Evolutionary conservation across 2,797 vertebrate species (phyloP).

Genomic region (Danionella dracula): DNA sequence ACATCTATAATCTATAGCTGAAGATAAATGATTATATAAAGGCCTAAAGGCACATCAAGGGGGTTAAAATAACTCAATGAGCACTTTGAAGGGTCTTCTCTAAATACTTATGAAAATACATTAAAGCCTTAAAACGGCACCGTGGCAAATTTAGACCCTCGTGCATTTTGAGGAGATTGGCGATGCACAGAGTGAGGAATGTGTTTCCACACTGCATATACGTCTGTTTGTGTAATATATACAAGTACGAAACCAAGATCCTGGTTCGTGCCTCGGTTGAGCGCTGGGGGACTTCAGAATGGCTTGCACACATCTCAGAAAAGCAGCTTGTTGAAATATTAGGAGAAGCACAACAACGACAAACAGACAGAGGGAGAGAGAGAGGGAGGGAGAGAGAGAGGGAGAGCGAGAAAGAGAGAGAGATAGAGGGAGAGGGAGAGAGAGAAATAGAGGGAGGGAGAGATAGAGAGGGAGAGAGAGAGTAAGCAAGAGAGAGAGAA

Average conservation of each 20-base stretch:
- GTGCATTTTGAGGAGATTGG: conserved; percentile 31
- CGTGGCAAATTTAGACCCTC: conserved; percentile 35
- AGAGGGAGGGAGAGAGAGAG: conserved; percentile 36
- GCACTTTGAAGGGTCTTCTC: conserved; percentile 9
- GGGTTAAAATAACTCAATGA: not conserved
- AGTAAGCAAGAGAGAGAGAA: no score
- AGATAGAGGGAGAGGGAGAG: conserved; percentile 45
- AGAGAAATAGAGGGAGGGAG: not conserved
- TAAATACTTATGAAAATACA: conserved; percentile 5
- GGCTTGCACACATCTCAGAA: conserved; percentile 46
- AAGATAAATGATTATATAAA: not conserved
- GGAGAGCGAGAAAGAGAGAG: conserved; percentile 23
- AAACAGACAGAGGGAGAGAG: no score
- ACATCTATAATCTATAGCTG: not conserved
- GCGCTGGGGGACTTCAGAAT: conserved; percentile 34
- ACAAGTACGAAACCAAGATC: not conserved
- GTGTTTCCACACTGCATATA: conserved; percentile 30
- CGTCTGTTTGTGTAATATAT: not conserved
- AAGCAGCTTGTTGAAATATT: conserved; percentile 38
- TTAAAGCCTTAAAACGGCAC: conserved; percentile 39
- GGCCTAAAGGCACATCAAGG: conserved; percentile 6
- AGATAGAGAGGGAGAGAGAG: no score
- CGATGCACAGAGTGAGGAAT: conserved; percentile 24
- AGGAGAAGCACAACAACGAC: conserved; percentile 42
- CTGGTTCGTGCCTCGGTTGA: conserved; percentile 24